Evolutionary conservation across 2,888 invertebrate species (phyloP), one percentile per base, ranked within the genome.

Genomic region (Hypomecis atomaria): DNA sequence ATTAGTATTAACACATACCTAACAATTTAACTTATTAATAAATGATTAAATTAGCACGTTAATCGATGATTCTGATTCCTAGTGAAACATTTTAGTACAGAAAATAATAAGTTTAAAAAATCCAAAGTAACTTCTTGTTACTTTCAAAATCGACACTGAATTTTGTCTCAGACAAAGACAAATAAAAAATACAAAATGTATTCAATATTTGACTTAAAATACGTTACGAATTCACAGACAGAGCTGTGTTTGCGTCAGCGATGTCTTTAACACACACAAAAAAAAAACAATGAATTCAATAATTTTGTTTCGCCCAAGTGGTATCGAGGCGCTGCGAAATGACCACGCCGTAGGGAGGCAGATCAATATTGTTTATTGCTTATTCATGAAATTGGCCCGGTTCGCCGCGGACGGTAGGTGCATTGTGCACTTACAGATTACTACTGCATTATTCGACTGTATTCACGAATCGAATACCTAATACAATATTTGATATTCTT

Each of bases 301-400:
- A 72, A 68, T 66, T 57, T 34, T 59, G 70, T 75, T 71, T 66
- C 56, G 59, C 58, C 58, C 57, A 49, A 61, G 64, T 69, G 38
- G 40, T 9, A 49, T 13, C 66, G 70, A 63, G 66, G 69, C 78
- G 77, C 74, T 43, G 67, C 72, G 77, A 78, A 79, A 75, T 66
- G 75, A 67, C 69, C 67, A 70, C 72, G 69, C 73, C 62, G 66
- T 73, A 74, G 71, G 67, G 63, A 74, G 78, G 66, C 63, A 75
- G 79, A 85, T 87, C 85, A 78, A 87, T 88, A 85, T 76, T 78
- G 72, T 67, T 66, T 78, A 79, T 84, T 78, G 73, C 73, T 81
- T 87, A 88, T 87, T 87, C 84, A 87, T 86, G 82, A 82, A 75
- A 68, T 74, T 66, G 74, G 69, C 71, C 70, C 69, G 58, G 69